Evolutionary conservation across 2,888 invertebrate species (phyloP), one percentile per base, ranked within the genome.

Genomic region (Argyresthia albistria): DNA sequence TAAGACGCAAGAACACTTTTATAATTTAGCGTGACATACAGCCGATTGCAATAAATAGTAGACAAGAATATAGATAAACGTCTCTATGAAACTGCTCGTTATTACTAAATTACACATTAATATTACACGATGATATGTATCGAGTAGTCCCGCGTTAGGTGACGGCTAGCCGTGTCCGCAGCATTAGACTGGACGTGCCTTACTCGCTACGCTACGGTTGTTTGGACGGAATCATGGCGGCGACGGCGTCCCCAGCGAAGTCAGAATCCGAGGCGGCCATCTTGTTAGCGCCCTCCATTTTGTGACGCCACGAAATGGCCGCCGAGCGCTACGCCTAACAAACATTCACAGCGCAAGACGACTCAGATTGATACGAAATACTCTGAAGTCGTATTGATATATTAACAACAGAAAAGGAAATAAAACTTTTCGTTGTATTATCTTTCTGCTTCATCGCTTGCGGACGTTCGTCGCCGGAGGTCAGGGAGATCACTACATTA

Each of bases 91-190:
- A 86, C 83, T 78, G 81, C 74, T 79, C 75, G 76, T 78, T 82
- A 83, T 70, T 73, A 64, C 84, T 86, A 86, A 54, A 84, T 86
- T 88, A 89, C 77, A 83, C 72, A 81, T 84, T 89, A 90, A 86
- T 87, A 89, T 90, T 90, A 91, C 80, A 80, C 90, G 90, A 89
- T 91, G 91, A 91, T 91, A 91, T 91, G 91, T 91, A 90, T 89
- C 89, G 88, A 90, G 90, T 91, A 91, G 91, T 91, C 90, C 90
- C 91, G 88, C 89, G 88, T 76, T 79, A 82, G 76, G 84, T 82
- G 82, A 81, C 82, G 88, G 57, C 63, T 80, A 87, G 86, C 84
- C 82, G 82, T 83, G 86, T 86, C 83, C 84, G 77, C 81, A 84
- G 84, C 84, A 84, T 80, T 87, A 86, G 86, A 87, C 80, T 87